Conservation (phyloP, 2,113 vertebrate species). For the Otis tarda region DNA sequence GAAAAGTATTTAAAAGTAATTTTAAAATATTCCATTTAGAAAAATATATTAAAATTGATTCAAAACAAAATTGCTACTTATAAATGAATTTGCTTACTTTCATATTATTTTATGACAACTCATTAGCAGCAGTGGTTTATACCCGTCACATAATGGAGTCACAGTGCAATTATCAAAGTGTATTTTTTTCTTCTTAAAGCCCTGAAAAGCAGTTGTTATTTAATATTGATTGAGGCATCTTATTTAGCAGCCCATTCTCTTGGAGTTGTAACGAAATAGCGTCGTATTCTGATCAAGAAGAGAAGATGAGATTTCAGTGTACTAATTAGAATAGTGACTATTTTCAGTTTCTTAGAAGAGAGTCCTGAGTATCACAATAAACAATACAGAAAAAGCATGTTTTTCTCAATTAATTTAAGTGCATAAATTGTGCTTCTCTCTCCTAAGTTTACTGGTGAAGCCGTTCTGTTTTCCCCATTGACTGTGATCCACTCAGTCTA, state of each 20-base stretch:
- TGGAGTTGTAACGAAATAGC: conserved; percentile 3
- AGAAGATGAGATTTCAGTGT: neutral
- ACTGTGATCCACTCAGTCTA: neutral
- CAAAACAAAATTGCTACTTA: neutral
- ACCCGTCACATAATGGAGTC: conserved; percentile 39
- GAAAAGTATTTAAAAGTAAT: neutral
- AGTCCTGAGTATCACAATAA: neutral
- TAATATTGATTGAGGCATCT: conserved; percentile 31
- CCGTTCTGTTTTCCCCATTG: neutral
- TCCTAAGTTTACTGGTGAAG: neutral
- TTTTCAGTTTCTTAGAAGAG: neutral
- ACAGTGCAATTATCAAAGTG: conserved; percentile 22
- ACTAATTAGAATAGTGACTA: neutral
- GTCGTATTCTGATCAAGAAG: neutral
- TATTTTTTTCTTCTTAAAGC: conserved; percentile 31
- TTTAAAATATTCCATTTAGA: neutral
- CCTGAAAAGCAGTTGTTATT: conserved; percentile 23
- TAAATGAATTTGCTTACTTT: neutral
- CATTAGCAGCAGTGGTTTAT: neutral
- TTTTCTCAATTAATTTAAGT: neutral
- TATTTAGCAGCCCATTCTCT: conserved; percentile 23
- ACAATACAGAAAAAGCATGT: neutral
- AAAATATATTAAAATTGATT: neutral
- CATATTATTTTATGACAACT: neutral
- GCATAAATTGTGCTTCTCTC: neutral